Evolutionary conservation across 2,113 vertebrate genomes (phyloP).

Genomic region (Calonectris borealis): DNA sequence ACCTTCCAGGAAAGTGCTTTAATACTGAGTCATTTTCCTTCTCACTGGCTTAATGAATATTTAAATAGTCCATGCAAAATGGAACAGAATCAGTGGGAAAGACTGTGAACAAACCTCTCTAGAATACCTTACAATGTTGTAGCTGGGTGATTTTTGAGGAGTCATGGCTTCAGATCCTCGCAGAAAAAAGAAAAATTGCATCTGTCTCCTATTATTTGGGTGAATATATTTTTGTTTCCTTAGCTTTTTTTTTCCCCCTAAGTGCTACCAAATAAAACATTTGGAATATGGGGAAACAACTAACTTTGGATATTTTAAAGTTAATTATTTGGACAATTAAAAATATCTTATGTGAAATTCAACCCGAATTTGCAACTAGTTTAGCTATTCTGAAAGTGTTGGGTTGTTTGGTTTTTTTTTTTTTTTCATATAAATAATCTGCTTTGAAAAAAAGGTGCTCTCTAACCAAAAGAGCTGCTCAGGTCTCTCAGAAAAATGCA

Average conservation of each 20-base stretch:
- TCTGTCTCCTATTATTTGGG: neutral
- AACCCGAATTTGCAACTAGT: neutral
- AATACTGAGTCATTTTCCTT: constrained; percentile 35
- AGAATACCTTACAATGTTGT: neutral
- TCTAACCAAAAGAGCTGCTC: neutral
- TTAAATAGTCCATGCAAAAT: constrained; percentile 22
- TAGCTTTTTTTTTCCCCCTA: neutral
- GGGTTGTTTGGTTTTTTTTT: neutral
- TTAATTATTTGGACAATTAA: neutral
- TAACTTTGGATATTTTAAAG: neutral
- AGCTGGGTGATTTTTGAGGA: neutral
- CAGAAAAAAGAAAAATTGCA: neutral
- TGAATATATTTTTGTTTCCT: neutral
- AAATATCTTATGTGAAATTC: neutral
- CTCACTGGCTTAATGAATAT: constrained; percentile 33
- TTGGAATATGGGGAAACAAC: neutral
- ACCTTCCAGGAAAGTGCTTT: constrained; percentile 33
- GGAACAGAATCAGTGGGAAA: neutral
- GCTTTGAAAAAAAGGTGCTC: neutral
- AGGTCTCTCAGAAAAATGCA: neutral
- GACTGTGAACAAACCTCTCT: neutral
- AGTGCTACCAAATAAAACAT: neutral
- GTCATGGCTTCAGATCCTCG: neutral
- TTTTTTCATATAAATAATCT: neutral
- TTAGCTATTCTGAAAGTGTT: neutral